These are phyloP conservation scores for Pachyuromys duprasi DNA, from an alignment of 2,797 vertebrate species.

Conservation along the genomic window DNA sequence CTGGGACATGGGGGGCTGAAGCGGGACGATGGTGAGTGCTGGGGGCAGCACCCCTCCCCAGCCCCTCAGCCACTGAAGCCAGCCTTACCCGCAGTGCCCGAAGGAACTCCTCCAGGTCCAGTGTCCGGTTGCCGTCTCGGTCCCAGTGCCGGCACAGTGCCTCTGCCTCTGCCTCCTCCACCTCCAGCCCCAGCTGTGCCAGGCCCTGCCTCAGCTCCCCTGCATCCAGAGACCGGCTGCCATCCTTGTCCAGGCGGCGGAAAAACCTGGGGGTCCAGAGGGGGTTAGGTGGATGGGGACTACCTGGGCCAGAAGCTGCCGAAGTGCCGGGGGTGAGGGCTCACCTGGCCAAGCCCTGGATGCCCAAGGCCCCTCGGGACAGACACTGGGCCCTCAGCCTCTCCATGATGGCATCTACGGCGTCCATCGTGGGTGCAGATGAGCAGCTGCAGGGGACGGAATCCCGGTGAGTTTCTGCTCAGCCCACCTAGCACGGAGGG, in stretches of 20 bases:
- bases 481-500: rapidly evolving
- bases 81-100: constrained; percentile 85
- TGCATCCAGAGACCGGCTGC: constrained; percentile 83
- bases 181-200: constrained; percentile 80
- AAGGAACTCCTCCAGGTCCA: constrained; percentile 89
- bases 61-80: rapidly evolving
- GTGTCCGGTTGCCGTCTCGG: constrained; percentile 83
- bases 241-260: constrained; percentile 86
- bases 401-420: constrained; percentile 67
- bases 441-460: neutral
- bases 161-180: constrained; percentile 78
- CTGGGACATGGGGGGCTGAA: constrained; percentile 87
- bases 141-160: constrained; percentile 85
- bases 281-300: rapidly evolving
- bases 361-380: constrained; percentile 84
- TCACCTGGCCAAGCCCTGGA: constrained; percentile 87
- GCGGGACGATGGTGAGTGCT: neutral
- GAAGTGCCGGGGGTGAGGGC: rapidly evolving
- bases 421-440: constrained; percentile 39
- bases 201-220: constrained; percentile 87
- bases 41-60: neutral
- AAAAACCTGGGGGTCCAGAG: constrained; percentile 79
- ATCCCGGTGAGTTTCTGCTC: rapidly evolving
- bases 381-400: constrained; percentile 86
- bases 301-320: rapidly evolving